A percentile compares a stretch with the other conserved stretches of the same genome.
Conservation (phyloP, 2,113 vertebrate species). For the Calyptomena viridis region DNA sequence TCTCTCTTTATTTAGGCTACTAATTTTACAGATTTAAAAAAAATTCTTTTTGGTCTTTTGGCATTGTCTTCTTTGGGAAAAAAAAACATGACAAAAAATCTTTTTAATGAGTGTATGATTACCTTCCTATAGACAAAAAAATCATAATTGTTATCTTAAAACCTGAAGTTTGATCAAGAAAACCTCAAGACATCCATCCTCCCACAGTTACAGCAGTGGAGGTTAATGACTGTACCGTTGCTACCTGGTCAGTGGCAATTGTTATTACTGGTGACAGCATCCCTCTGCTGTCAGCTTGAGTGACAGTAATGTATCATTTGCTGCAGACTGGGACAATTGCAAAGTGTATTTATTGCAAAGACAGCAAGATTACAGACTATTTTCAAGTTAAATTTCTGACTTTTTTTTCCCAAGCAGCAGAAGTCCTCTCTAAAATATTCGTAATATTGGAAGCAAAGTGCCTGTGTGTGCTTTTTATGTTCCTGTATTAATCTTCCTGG, state of each 20-base stretch:
- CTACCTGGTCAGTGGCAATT: background rate
- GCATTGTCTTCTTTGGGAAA: background rate
- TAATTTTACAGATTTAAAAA: background rate
- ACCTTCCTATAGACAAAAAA: background rate
- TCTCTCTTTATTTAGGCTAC: background rate
- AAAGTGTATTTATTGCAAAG: background rate
- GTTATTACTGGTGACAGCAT: background rate
- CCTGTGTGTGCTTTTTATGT: background rate
- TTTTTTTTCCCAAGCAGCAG: background rate
- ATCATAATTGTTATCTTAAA: background rate
- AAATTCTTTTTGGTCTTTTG: background rate
- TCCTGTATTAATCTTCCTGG: conserved; percentile 16
- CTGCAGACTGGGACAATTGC: background rate
- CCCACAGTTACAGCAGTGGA: background rate
- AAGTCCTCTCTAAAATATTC: background rate
- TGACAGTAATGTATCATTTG: background rate
- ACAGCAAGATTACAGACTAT: background rate
- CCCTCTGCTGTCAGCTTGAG: background rate
- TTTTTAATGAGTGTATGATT: background rate
- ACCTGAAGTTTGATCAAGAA: background rate
- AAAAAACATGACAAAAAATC: background rate
- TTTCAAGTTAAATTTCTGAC: background rate
- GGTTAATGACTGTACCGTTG: background rate
- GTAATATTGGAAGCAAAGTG: background rate
- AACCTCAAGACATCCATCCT: background rate